Evolutionary conservation across 2,888 invertebrate genomes (phyloP), one percentile per base, ranked within the genome.

Genomic region (Eilema sororculum): DNA sequence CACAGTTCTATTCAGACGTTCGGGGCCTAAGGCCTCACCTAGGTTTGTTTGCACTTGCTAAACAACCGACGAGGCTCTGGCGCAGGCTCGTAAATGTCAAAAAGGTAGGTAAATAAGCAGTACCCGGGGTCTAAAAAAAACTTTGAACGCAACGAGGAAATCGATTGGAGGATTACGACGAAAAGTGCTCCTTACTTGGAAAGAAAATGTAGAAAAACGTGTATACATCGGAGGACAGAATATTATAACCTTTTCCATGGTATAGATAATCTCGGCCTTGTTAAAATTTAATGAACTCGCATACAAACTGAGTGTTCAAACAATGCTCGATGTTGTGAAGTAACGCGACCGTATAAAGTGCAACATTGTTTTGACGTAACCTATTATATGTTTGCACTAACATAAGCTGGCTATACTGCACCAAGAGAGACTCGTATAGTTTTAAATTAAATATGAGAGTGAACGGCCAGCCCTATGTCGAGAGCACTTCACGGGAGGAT

Each of bases 401-500:
- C 52, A 52, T n/a, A 52, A n/a, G 20, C n/a, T 20, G 9, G 20
- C 5, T 52, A 52, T 52, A 60, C 3, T 30, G 28, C 59, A 59
- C 28, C 28, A 0, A 41, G 46, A 16, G 30, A 30, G 30, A 30
- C 20, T 60, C 46, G 46, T 28, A 9, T n/a, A 63, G 52, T 28
- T 30, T 59, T 52, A 67, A 61, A 67, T 67, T 61, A 61, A 76
- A 73, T 76, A 78, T 74, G 64, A 76, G 63, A 63, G 68, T 41
- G 52, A 71, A 63, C 62, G 62, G 57, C 69, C 71, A 67, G 59
- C 41, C 65, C 41, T 62, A 59, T n/a, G 67, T 68, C 37, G n/a
- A 64, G 73, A 70, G 71, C 73, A 72, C 69, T 81, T 65, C 28
- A 62, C 71, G 67, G 41, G 13, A 60, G 70, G 71, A 80, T 78